Base-by-base conservation (phyloP, 2,888 invertebrate species). In the Cyclophora albipunctata region DNA sequence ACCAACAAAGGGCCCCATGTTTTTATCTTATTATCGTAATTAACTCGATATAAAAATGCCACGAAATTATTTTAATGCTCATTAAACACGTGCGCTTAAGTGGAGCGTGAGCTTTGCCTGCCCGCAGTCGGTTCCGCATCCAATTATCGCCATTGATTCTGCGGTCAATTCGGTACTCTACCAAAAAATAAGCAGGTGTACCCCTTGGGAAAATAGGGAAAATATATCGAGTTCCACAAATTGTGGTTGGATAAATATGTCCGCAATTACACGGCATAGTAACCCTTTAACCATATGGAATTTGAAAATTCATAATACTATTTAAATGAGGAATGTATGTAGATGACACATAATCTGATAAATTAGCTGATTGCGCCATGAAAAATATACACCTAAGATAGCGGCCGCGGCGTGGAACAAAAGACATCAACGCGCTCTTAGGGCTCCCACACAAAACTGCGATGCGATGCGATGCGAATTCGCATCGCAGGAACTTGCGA, bases 101-200 rank as follows among this genome's bases (percentile, higher is more conserved):
- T 76, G 72, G 69, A 72, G 69, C 75, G 69, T 68, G 73, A 70
- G 69, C 74, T 79, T 78, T 71, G 72, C 75, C 76, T 72, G 64
- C 63, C 72, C 66, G 61, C 62, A 64, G 67, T 67, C 65, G 68
- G 73, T 79, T 78, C 73, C 73, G 68, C 62, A 55, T 64, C 57
- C 76, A 80, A 86, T 88, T 88, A 87, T 88, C 87, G 74, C 87
- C 81, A 86, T 87, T 85, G 84, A 85, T 79, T 84, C 79, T 82
- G 87, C 55, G 86, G 87, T 86, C 62, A 57, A 47, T 55, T 52
- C 51, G 55, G 61, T 61, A 63, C 51, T 47, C 42, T 51, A 48
- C 48, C 20, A 48, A 59, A 72, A 67, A 56, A 53, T 48, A 47
- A 57, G 61, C 84, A 84, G 84, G 84, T 84, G 84, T 62, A 62